Evolutionary conservation across 2,797 vertebrate genomes (phyloP).

Genomic region (Coilia nasus): DNA sequence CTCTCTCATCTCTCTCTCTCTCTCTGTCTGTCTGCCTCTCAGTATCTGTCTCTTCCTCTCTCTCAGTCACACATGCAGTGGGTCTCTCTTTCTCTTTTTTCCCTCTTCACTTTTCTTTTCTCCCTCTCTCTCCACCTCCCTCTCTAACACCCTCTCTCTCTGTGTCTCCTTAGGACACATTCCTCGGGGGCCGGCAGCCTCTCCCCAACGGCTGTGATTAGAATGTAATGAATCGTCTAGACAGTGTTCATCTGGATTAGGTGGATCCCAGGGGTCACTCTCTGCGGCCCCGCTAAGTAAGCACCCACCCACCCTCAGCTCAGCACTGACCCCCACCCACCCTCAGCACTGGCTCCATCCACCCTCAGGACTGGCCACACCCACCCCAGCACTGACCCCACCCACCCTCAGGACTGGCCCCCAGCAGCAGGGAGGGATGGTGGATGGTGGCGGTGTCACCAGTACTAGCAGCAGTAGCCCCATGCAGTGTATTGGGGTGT

Average conservation of each 20-base stretch:
- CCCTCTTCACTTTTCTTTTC: too few species aligned
- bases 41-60: neutral
- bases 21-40: too few species aligned
- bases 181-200: constrained; percentile 11
- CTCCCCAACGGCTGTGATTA: constrained; percentile 60
- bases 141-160: too few species aligned
- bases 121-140: too few species aligned
- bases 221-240: constrained; percentile 79
- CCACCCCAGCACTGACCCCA: too few species aligned
- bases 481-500: too few species aligned
- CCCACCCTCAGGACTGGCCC: too few species aligned
- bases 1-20: too few species aligned
- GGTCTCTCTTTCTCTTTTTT: neutral
- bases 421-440: too few species aligned
- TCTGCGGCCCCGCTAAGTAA: neutral
- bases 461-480: too few species aligned
- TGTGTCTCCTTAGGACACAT: constrained; percentile 37
- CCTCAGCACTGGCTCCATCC: constrained; percentile 24
- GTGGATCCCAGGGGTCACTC: constrained; percentile 54
- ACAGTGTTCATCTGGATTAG: constrained; percentile 79
- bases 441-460: too few species aligned
- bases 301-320: constrained; percentile 35
- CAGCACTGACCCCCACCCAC: constrained; percentile 40
- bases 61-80: too few species aligned
- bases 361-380: neutral